These are phyloP conservation scores for Cygnus buccinator DNA, from an alignment of 2,113 vertebrate genomes.

Conservation along the genomic window DNA sequence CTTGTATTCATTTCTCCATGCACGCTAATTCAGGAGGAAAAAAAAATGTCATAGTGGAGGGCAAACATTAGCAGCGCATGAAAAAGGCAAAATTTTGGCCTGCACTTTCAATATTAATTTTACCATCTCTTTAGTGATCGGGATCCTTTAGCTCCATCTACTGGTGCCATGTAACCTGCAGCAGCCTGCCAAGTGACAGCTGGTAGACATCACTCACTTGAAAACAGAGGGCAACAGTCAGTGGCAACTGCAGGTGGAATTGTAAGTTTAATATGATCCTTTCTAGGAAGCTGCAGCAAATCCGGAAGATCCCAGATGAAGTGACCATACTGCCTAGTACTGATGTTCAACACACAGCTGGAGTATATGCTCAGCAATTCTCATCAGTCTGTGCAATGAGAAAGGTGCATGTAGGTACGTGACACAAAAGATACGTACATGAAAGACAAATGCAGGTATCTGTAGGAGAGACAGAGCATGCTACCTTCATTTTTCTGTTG, in stretches of 20 bases:
- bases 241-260: accelerated
- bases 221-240: accelerated
- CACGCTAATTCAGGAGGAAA: background rate
- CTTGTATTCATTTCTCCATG: background rate
- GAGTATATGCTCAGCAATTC: accelerated
- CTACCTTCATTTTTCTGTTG: background rate
- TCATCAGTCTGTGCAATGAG: accelerated
- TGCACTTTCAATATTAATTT: accelerated
- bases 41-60: background rate
- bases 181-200: background rate
- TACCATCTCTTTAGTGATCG: accelerated
- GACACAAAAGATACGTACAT: accelerated
- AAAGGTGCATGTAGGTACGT: accelerated
- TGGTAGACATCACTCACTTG: background rate
- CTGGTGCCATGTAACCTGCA: accelerated
- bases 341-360: accelerated
- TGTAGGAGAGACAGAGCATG: background rate
- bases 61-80: background rate
- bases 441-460: accelerated
- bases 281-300: background rate
- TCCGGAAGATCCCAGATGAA: accelerated
- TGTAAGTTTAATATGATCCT: accelerated
- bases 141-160: constrained; percentile 55
- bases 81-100: accelerated
- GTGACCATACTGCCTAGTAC: accelerated